Evolutionary conservation across 2,113 vertebrate genomes (phyloP), one percentile per base, ranked within the genome.

Genomic region (Corythaixoides concolor): DNA sequence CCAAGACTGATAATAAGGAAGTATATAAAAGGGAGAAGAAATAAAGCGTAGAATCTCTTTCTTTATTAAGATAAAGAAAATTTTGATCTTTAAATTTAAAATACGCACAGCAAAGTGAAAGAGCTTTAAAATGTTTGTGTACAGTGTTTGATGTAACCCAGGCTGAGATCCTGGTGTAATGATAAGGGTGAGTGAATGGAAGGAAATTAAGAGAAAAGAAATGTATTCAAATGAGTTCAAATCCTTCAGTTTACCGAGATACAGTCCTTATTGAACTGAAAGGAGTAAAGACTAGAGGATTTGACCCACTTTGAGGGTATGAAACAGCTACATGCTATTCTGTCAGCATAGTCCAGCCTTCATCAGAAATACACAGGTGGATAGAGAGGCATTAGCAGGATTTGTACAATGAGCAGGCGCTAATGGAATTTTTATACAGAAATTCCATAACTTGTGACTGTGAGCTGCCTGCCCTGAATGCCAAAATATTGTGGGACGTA

Each of bases 391-490:
- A 85, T 95, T 95, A 95, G 32, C 8, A 79, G 83, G 60, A 85
- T 92, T 93, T 95, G 49, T 93, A 64, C 1, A 1, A 78, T 32
- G 68, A 94, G 53, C 30, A 90, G 72, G 19, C 1, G 0, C 28
- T 92, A 89, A 88, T 75, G 53, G 47, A 90, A 87, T 33, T 82
- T 90, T 94, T 53, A 78, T 39, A 68, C n/a, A 93, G 43, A 84
- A 89, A 95, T 81, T 76, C 39, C 64, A 92, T 70, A 84, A 69
- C 37, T 77, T 80, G 26, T 64, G 56, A 86, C 12, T 1, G 0
- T 58, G 52, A 95, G 52, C 33, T 39, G 10, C 35, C 43, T 92
- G 39, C 19, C 30, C 33, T 49, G 43, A 92, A 90, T 85, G 52
- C 33, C 10, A 8, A 87, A 92, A 90, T 58, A 78, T 7, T 33